Evolutionary conservation across 2,113 vertebrate species (phyloP).

Genomic region (Dicerorhinus sumatrensis): DNA sequence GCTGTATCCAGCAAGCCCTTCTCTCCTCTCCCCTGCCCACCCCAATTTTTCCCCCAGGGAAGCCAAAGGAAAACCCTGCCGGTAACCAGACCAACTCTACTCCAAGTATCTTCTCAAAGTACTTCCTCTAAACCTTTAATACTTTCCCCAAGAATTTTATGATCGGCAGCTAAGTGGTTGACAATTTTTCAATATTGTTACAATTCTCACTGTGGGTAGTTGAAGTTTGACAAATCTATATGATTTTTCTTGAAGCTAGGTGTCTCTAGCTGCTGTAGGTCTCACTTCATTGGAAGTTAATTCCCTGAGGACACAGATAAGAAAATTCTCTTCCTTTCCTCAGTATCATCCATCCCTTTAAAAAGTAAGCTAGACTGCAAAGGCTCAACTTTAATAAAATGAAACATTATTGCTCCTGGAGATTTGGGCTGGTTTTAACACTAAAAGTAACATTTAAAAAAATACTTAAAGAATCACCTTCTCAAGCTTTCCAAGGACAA

Average conservation of each 20-base stretch:
- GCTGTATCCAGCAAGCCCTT: background rate
- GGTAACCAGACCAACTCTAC: background rate
- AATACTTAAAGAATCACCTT: background rate
- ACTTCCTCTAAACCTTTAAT: constrained; percentile 13
- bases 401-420: background rate
- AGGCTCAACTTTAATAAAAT: background rate
- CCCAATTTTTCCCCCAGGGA: background rate
- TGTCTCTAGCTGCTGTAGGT: background rate
- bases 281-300: background rate
- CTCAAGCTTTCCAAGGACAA: constrained; percentile 55
- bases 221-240: background rate
- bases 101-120: background rate
- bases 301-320: constrained; percentile 2
- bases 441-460: constrained; percentile 52
- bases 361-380: background rate
- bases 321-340: constrained; percentile 6
- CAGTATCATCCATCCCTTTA: background rate
- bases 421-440: background rate
- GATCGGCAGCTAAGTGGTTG: background rate
- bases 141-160: background rate
- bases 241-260: background rate
- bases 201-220: background rate
- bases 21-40: background rate
- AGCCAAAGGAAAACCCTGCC: background rate
- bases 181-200: background rate